Evolutionary conservation across 53 echinoderm and acorn worm species (phyloP).

Genomic region (Temnopleurus reevesii): DNA sequence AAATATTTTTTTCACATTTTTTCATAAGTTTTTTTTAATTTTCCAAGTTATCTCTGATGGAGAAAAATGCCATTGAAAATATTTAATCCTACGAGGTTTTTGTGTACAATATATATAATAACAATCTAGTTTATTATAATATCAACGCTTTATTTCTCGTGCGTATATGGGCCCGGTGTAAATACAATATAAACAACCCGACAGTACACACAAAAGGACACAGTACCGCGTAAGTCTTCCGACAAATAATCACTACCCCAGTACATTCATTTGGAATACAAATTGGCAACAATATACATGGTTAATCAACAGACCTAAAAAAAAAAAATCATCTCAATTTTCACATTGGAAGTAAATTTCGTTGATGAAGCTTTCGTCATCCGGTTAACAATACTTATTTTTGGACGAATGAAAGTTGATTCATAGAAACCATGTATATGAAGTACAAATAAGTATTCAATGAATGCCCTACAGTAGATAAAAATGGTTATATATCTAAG

Average conservation of each 20-base stretch:
- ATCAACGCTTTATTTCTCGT: background rate
- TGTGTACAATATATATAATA: slow-evolving; percentile 45
- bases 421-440: slow-evolving; percentile 11
- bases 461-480: slow-evolving; percentile 14
- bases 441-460: background rate
- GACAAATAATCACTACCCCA: slow-evolving; percentile 19
- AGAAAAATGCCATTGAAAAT: slow-evolving; percentile 37
- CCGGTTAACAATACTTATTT: background rate
- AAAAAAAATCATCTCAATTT: background rate
- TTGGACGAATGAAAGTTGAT: background rate
- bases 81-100: slow-evolving; percentile 11
- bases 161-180: slow-evolving; percentile 4
- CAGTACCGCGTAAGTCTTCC: slow-evolving; percentile 30
- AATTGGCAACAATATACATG: slow-evolving; percentile 38
- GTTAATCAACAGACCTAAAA: slow-evolving; percentile 8
- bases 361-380: background rate
- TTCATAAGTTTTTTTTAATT: background rate
- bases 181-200: background rate
- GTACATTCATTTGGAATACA: slow-evolving; percentile 30
- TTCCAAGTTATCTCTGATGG: background rate
- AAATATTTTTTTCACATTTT: slow-evolving; percentile 45
- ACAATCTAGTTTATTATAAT: slow-evolving; percentile 42
- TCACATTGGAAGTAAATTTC: background rate
- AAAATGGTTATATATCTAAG: background rate
- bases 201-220: slow-evolving; percentile 37